Percentiles rank a stretch among this genome's conserved stretches.
These are phyloP conservation scores for Tiliacea citrago DNA, from an alignment of 2,888 invertebrate species.

Conservation along the genomic window DNA sequence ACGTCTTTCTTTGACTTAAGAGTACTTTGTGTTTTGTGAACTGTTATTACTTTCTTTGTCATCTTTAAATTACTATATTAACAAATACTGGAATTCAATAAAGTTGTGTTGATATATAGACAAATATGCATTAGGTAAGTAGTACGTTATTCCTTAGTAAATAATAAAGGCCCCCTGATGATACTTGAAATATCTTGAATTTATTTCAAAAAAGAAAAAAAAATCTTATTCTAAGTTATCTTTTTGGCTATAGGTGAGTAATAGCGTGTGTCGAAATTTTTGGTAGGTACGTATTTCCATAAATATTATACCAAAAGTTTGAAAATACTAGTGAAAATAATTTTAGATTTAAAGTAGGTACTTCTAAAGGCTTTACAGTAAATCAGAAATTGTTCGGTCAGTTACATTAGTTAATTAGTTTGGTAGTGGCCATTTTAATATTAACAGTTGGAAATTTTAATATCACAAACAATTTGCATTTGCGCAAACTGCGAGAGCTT, in stretches of 20 bases:
- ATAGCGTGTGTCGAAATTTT: not conserved
- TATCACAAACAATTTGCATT: slow-evolving; percentile 83
- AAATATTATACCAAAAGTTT: not conserved
- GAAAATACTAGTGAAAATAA: not conserved
- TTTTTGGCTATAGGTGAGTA: not conserved
- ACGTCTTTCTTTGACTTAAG: not conserved
- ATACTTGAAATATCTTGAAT: not conserved
- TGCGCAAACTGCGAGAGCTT: slow-evolving; percentile 78
- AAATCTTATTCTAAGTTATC: not conserved
- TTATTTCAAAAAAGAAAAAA: not conserved
- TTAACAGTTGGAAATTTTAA: slow-evolving; percentile 74
- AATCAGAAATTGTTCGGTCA: slow-evolving; percentile 48
- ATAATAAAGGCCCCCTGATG: not conserved
- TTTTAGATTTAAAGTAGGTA: not conserved
- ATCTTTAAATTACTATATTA: not conserved
- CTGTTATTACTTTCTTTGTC: not conserved
- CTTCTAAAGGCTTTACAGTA: not conserved
- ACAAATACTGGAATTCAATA: not conserved
- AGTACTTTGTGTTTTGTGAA: not conserved
- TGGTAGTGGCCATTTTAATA: slow-evolving; percentile 54
- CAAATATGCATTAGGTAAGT: not conserved
- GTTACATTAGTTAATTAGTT: slow-evolving; percentile 58
- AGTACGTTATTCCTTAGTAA: not conserved
- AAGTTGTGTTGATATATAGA: too few species aligned
- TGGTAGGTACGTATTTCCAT: not conserved